A percentile compares a stretch with the other conserved stretches of the same genome.
These are phyloP conservation scores for Petroica traversi DNA, from an alignment of 2,113 vertebrate genomes.

Conservation along the genomic window DNA sequence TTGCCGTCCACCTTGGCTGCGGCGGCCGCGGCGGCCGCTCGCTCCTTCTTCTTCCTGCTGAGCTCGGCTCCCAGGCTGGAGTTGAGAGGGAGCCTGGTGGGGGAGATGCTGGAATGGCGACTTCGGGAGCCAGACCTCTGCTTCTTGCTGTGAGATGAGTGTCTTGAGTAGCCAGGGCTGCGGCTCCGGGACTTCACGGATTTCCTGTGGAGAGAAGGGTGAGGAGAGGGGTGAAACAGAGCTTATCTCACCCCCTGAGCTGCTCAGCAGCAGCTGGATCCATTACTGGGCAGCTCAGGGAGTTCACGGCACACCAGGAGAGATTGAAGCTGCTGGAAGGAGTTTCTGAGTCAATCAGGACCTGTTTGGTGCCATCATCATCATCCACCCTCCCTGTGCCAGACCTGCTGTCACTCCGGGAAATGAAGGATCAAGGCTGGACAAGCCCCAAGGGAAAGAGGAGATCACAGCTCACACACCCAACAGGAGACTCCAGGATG, in stretches of 20 bases:
- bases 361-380: background rate
- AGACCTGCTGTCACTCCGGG: too few relatives aligned
- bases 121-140: conserved; percentile 87
- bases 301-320: accelerated
- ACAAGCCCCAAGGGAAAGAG: background rate
- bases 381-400: accelerated
- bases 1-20: conserved; percentile 83
- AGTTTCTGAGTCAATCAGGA: background rate
- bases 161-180: conserved; percentile 86
- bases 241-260: background rate
- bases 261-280: background rate
- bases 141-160: conserved; percentile 91
- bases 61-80: conserved; percentile 95
- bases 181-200: conserved; percentile 92
- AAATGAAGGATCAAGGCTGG: background rate
- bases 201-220: conserved; percentile 72
- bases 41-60: conserved; percentile 91
- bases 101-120: conserved; percentile 89
- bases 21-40: conserved; percentile 86
- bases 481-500: background rate
- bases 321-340: background rate
- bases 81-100: conserved; percentile 86
- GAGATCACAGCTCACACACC: background rate
- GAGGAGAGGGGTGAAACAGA: background rate
- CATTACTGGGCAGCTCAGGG: accelerated